Conservation (phyloP, 2,797 vertebrate genomes). For the Sebastes iracundus region DNA sequence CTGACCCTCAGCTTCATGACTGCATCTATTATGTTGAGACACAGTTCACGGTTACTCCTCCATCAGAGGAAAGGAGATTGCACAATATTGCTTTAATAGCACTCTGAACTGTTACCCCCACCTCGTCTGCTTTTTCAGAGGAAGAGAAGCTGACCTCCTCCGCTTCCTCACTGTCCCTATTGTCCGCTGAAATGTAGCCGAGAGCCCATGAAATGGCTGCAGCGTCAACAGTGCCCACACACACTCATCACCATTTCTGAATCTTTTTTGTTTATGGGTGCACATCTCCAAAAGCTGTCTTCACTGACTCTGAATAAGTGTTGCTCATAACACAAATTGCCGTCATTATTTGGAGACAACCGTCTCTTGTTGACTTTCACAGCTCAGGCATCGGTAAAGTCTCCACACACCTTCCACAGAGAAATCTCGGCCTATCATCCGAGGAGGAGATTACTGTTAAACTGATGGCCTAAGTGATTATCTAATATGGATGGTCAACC, state of each 20-base stretch:
- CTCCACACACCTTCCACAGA: background rate
- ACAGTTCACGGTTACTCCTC: conserved; percentile 48
- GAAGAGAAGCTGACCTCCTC: conserved; percentile 64
- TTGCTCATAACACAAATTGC: conserved; percentile 39
- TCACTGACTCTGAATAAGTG: conserved; percentile 27
- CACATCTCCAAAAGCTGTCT: conserved; percentile 5
- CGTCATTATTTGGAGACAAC: conserved; percentile 43
- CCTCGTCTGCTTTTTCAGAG: conserved; percentile 48
- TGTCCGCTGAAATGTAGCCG: conserved; percentile 32
- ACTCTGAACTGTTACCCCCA: conserved; percentile 29
- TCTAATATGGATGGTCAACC: background rate
- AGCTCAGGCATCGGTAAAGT: background rate
- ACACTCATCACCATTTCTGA: background rate
- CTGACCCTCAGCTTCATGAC: conserved; percentile 69
- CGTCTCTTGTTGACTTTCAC: conserved; percentile 15
- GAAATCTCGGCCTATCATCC: background rate
- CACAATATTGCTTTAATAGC: conserved; percentile 45
- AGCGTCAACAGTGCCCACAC: background rate
- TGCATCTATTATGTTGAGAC: conserved; percentile 70
- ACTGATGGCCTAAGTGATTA: background rate
- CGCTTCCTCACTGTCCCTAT: conserved; percentile 55
- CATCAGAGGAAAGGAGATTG: conserved; percentile 26
- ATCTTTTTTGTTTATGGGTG: conserved; percentile 22
- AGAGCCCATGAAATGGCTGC: conserved; percentile 43
- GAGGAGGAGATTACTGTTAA: background rate